Percentiles rank a stretch among this genome's conserved stretches.
These are phyloP conservation scores for Montipora sp. DNA, from an alignment of 64 coral and sea anemone species.

Conservation along the genomic window DNA sequence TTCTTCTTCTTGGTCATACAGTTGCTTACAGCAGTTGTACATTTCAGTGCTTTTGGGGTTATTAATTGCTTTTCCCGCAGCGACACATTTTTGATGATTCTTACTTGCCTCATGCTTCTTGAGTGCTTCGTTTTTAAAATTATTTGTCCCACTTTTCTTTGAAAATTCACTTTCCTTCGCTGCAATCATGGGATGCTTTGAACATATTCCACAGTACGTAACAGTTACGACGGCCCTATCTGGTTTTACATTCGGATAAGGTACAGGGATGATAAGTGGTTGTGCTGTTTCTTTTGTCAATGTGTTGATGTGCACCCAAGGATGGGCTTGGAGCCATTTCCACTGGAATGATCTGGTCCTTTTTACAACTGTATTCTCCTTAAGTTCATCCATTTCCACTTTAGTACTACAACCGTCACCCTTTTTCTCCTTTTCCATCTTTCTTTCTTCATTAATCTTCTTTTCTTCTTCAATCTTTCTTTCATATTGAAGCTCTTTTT, in stretches of 20 bases:
- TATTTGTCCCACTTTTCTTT: conserved; percentile 48
- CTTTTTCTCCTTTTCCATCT: background rate
- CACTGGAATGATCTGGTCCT: conserved; percentile 2
- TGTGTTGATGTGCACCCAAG: background rate
- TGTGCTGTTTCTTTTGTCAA: background rate
- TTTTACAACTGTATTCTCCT: background rate
- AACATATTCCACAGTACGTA: background rate
- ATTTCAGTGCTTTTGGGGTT: background rate
- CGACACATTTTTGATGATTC: conserved; percentile 22
- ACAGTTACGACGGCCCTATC: background rate
- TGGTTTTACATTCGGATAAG: background rate
- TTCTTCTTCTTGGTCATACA: conserved; percentile 2
- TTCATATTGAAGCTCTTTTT: background rate
- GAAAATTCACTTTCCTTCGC: conserved; percentile 30
- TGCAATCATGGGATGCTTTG: conserved; percentile 8
- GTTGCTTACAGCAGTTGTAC: conserved; percentile 13
- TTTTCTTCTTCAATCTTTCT: background rate
- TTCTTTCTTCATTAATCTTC: background rate
- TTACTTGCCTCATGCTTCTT: conserved; percentile 36
- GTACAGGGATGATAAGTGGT: background rate
- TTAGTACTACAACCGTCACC: no score
- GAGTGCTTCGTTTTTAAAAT: conserved; percentile 23
- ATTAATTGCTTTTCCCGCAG: conserved; percentile 27
- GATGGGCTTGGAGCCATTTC: background rate
- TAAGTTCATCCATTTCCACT: no score